Evolutionary conservation across 92 coral and sea anemone genomes (phyloP), one percentile per base, ranked within the genome.

Genomic region (Epizoanthus rinbou): DNA sequence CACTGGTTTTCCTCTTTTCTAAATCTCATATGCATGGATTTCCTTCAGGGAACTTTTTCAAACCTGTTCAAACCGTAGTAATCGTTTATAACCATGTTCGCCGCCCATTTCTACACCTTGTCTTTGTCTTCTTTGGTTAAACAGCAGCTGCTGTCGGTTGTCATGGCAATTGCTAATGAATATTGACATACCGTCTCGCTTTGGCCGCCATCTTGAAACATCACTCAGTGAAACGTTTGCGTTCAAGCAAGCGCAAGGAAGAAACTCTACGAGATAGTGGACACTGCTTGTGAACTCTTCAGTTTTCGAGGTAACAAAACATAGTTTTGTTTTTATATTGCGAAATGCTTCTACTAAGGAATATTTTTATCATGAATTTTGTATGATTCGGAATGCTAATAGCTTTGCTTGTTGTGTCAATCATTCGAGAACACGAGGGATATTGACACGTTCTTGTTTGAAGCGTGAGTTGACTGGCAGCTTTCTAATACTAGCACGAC

Each of bases 391-490:
- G 86, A 89, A 87, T 89, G 94, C 93, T 91, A 91, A 93, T 93
- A 74, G 87, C 64, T 85, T 60, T 67, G 66, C 68, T 81, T 75
- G 79, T 73, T 85, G 88, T 91, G 98, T 93, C 98, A 93, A 93
- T 93, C 98, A 93, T 91, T 73, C 81, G 70, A 69, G 82, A 85
- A 88, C 94, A 78, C 86, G 67, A 89, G 90, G 90, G 85, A 93
- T 93, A 91, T 93, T 93, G 98, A 93, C 98, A 93, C 95, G 97
- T 91, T 88, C 91, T 82, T 88, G 97, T 92, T 89, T 73, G 82
- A 91, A 91, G 86, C 91, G 89, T 74, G 80, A 89, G 90, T 93
- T 93, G 98, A 93, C 88, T 93, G 98, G 98, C 98, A 93, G 98
- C 85, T 93, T 93, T 87, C 80, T 78, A 84, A 89, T 78, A 78